A percentile compares a stretch with the other conserved stretches of the same genome.
These are phyloP conservation scores for Ophioninae sp. DNA, from an alignment of 2,888 invertebrate genomes.

Conservation along the genomic window DNA sequence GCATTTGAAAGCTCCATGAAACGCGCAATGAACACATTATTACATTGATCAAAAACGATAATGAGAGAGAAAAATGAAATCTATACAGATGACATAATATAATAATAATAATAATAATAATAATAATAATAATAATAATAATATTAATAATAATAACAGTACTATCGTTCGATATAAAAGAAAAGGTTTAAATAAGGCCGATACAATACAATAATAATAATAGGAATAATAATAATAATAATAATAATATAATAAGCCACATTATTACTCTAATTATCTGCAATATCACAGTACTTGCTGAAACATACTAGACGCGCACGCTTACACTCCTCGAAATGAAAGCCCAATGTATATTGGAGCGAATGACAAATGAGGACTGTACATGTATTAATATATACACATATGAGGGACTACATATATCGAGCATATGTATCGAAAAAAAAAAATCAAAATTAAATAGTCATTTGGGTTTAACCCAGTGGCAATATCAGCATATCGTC, in stretches of 20 bases:
- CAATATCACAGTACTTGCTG: conserved; percentile 81
- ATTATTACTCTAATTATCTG: conserved; percentile 78
- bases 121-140: conserved; percentile 64
- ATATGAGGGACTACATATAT: conserved; percentile 71
- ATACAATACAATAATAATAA: conserved; percentile 69
- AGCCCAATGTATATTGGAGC: conserved; percentile 68
- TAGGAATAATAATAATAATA: conserved; percentile 77
- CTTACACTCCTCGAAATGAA: conserved; percentile 72
- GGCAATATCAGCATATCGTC: conserved; percentile 41
- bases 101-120: conserved; percentile 61
- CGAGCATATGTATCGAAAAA: conserved; percentile 12
- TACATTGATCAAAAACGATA: conserved; percentile 72
- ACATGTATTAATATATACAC: conserved; percentile 17
- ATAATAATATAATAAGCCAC: conserved; percentile 78
- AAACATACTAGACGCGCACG: conserved; percentile 76
- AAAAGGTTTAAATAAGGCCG: conserved; percentile 65
- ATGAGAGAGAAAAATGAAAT: conserved; percentile 51
- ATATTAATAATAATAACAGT: conserved; percentile 70
- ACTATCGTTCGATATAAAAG: conserved; percentile 73
- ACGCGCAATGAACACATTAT: conserved; percentile 75
- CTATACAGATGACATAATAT: conserved; percentile 64
- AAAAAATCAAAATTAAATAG: conserved; percentile 50
- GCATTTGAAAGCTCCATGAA: conserved; percentile 68
- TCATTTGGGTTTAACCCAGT: conserved; percentile 52
- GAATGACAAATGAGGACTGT: conserved; percentile 67